phyloP scores from a whole-genome alignment of 1,140 invertebrate species.

The Archegozetes longisetosus region DNA sequence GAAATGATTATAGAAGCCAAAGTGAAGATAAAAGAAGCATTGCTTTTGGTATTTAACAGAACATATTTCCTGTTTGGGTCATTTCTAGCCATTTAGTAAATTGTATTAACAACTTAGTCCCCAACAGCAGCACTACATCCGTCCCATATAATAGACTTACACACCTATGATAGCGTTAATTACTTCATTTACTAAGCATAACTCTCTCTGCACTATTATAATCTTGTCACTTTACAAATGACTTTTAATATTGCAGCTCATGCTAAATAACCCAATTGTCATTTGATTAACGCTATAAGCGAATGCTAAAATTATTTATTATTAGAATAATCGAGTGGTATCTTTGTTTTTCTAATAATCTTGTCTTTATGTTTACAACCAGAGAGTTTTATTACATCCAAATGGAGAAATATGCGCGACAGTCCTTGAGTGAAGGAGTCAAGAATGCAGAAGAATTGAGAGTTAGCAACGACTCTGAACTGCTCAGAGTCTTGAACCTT shows the following conservation, averaged over 20 bases:
- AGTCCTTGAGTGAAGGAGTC: conserved; percentile 88
- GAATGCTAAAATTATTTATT: neutral
- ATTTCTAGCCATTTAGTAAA: neutral
- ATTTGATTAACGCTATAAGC: neutral
- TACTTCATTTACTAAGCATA: neutral
- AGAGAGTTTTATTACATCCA: conserved; percentile 99
- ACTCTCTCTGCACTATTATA: neutral
- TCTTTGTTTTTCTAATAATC: neutral
- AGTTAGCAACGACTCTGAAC: conserved; percentile 85
- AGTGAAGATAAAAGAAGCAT: neutral
- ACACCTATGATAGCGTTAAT: too few relatives aligned
- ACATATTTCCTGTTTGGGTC: neutral
- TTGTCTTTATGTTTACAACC: conserved; percentile 32
- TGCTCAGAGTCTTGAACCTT: conserved; percentile 92
- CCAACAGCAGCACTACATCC: neutral
- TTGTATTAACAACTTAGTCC: neutral
- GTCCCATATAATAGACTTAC: neutral
- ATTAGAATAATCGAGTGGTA: neutral
- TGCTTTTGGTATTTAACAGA: neutral
- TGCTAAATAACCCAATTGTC: neutral
- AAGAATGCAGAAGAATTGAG: conserved; percentile 80
- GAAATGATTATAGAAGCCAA: neutral
- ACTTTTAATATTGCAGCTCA: neutral
- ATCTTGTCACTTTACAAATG: neutral
- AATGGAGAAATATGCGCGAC: conserved; percentile 99